Evolutionary conservation across 2,888 invertebrate genomes (phyloP).

Genomic region (Chrysolina oricalcia): DNA sequence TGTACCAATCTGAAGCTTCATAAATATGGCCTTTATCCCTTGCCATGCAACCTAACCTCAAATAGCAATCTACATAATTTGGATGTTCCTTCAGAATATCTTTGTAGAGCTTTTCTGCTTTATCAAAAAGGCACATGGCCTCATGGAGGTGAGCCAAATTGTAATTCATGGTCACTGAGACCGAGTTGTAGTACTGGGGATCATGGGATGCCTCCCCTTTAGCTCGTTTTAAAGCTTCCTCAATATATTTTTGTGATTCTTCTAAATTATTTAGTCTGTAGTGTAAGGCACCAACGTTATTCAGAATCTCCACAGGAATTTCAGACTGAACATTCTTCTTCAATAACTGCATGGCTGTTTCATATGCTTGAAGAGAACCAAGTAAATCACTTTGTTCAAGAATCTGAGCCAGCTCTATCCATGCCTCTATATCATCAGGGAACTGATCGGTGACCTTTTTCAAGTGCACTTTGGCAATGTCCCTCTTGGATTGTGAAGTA

Average conservation of each 20-base stretch:
- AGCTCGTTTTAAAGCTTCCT: conserved; percentile 89
- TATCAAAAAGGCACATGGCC: conserved; percentile 92
- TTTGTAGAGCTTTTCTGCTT: conserved; percentile 97
- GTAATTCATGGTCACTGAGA: conserved; percentile 96
- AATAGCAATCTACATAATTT: conserved; percentile 96
- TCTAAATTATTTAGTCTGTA: conserved; percentile 88
- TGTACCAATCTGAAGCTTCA: conserved; percentile 99
- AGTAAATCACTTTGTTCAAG: conserved; percentile 94
- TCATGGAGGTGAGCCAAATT: conserved; percentile 96
- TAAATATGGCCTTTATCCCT: conserved; percentile 99
- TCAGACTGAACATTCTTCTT: conserved; percentile 95
- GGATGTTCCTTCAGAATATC: conserved; percentile 98
- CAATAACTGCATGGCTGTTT: conserved; percentile 92
- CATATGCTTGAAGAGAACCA: conserved; percentile 93
- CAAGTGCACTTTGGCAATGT: conserved; percentile 94
- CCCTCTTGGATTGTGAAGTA: conserved; percentile 89
- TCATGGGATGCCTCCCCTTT: conserved; percentile 89
- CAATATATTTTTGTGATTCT: conserved; percentile 89
- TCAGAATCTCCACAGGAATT: conserved; percentile 97
- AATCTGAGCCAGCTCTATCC: conserved; percentile 99
- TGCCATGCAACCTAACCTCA: conserved; percentile 94
- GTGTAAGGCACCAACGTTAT: conserved; percentile 96
- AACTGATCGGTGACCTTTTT: conserved; percentile 97
- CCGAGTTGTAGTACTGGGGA: conserved; percentile 95
- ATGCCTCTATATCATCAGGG: conserved; percentile 98